A percentile compares a stretch with the other conserved stretches of the same genome.
Conservation (phyloP, 2,888 invertebrate genomes). For the Chalcis sispes region DNA sequence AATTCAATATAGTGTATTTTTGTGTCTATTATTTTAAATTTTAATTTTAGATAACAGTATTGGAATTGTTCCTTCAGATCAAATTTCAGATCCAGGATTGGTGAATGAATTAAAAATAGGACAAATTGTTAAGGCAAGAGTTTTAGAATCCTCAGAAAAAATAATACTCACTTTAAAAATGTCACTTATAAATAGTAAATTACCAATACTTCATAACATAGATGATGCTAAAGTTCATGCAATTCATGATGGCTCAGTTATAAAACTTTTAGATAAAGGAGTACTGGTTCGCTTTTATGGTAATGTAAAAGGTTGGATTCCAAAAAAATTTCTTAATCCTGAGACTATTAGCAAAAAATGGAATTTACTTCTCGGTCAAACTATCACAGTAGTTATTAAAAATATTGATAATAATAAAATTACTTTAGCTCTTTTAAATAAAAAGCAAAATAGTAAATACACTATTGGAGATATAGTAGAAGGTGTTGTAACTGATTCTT, state of each 20-base stretch:
- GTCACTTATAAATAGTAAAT: conserved; percentile 79
- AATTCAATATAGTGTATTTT: background rate
- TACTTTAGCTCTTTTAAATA: conserved; percentile 46
- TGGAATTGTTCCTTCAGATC: conserved; percentile 66
- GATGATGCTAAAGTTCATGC: conserved; percentile 78
- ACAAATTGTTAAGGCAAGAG: conserved; percentile 79
- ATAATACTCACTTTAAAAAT: conserved; percentile 82
- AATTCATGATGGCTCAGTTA: conserved; percentile 79
- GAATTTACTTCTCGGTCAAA: conserved; percentile 80
- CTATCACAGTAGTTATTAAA: conserved; percentile 70
- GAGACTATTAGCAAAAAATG: conserved; percentile 71
- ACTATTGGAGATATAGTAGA: conserved; percentile 67
- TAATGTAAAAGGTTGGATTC: conserved; percentile 78
- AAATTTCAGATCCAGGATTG: conserved; percentile 66
- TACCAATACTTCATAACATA: conserved; percentile 77
- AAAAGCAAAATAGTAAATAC: conserved; percentile 41
- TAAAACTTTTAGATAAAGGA: conserved; percentile 76
- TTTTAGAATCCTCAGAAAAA: conserved; percentile 77
- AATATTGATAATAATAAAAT: conserved; percentile 54
- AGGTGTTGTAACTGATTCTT: conserved; percentile 67
- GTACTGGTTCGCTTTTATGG: conserved; percentile 80
- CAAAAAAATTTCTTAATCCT: conserved; percentile 71
- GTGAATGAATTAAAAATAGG: conserved; percentile 79
- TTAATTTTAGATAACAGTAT: conserved; percentile 52
- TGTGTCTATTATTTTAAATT: background rate